Base-by-base conservation (phyloP, 2,888 invertebrate species). In the Criorhina ranunculi region DNA sequence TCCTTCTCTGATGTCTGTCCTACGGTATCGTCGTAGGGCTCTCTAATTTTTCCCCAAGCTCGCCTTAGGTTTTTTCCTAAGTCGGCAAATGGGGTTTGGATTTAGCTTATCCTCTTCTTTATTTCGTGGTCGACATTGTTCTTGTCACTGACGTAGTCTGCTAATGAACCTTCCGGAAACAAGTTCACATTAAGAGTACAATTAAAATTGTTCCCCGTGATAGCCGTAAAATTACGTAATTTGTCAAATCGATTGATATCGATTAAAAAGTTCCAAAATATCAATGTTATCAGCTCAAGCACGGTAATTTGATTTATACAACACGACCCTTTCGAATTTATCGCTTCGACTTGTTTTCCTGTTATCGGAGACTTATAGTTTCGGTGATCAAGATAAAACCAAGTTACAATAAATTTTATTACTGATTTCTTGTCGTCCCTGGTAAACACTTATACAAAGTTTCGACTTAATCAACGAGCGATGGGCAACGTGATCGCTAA, bases 391-490 rank as follows among this genome's bases (percentile, higher is more conserved):
- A 42, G 15, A 42, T 42, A 42, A 55, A 15, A 15, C 11, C 33
- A 9, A 5, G 11, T 55, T 46, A 46, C 55, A 35, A 57, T 37
- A 15, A 57, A 37, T 46, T 46, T 19, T 19, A 46, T 46, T 19
- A 9, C 15, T 12, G 5, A 5, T 44, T 42, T 42, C 2, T 42
- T 17, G 42, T 42, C 42, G 42, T 15, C 5, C 11, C n/a, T 11
- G 37, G 1, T 11, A 4, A 12, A 31, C 4, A 11, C 12, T 4
- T 6, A 19, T 57, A 24, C 24, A 3, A 6, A 37, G 8, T 19
- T 59, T 8, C 11, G 11, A 44, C 29, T 15, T 44, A 31, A 44
- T 44, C 31, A 15, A 29, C 31, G 24, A n/a, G 24, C 1, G 24
- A 17, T 7, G 37, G 44, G 9, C 60, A 29, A 24, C 31, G 60